Base-by-base conservation (phyloP, 2,888 invertebrate genomes). In the Macrophya alboannulata region DNA sequence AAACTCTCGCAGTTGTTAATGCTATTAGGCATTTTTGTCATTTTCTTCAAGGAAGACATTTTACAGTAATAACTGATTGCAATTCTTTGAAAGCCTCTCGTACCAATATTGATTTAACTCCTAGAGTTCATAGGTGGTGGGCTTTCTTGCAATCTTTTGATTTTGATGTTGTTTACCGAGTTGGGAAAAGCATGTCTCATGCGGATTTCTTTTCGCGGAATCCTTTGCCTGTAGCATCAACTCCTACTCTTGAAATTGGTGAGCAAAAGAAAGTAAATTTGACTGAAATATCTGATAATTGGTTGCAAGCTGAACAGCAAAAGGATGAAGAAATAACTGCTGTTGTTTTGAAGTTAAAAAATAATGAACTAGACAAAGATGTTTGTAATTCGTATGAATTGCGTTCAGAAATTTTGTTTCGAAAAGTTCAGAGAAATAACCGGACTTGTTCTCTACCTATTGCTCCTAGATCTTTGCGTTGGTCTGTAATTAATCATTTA, bases 361-460 rank as follows among this genome's bases (percentile, higher is more conserved):
- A 72, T 71, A 51, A 85, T 37, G 59, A 79, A 31, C 68, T 87
- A 59, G 48, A 68, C 10, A 51, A 21, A 40, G 83, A 86, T 17
- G 10, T 86, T 8, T 21, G 77, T 48, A 85, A 84, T 59, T 76
- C 86, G 15, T 87, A 86, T 31, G 86, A 86, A 65, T 37, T 88
- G 37, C 45, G 86, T 4, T 74, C 81, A 8, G 86, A 81, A 65
- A 85, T 86, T 37, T 31, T 87, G 5, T 85, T 79, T 68, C 83
- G 87, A 59, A 86, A 85, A 82, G 86, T 89, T 31, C 88, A 91
- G 82, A 84, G 89, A 37, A 88, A 89, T 79, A 45, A 85, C 62
- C 76, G 77, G 12, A 83, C 55, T 72, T 15, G 51, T 12, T 74
- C 62, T 31, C 45, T 84, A 85, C 85, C 85, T 25, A 48, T 84